Conservation (phyloP, 2,888 invertebrate species). For the Meiosimyza decipiens region DNA sequence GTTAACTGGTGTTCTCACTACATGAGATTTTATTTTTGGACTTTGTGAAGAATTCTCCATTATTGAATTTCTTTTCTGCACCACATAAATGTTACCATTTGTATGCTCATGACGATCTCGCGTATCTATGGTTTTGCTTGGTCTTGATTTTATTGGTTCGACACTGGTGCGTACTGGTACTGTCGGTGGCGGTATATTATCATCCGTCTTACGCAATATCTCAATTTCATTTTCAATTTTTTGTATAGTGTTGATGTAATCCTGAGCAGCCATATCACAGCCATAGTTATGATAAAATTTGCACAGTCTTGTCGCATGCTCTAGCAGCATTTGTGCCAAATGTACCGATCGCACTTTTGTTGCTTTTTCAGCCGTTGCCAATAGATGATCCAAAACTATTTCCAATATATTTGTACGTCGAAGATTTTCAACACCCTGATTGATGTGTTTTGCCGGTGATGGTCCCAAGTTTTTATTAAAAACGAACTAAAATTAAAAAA, state of each 20-base stretch:
- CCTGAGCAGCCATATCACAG: constrained; percentile 70
- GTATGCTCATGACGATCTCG: neutral
- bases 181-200: constrained; percentile 48
- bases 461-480: constrained; percentile 48
- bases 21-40: neutral
- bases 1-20: neutral
- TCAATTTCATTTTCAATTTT: constrained; percentile 68
- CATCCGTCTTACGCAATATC: constrained; percentile 54
- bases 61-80: too few species aligned
- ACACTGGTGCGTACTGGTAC: constrained; percentile 54
- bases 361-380: constrained; percentile 76
- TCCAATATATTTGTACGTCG: constrained; percentile 74
- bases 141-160: constrained; percentile 47
- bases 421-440: constrained; percentile 69
- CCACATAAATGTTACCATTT: too few species aligned
- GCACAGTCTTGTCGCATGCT: constrained; percentile 77
- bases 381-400: constrained; percentile 78
- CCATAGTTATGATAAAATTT: constrained; percentile 72
- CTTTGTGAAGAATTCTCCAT: too few species aligned
- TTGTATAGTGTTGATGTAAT: constrained; percentile 70
- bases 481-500: constrained; percentile 48
- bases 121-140: constrained; percentile 13
- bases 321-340: constrained; percentile 76
- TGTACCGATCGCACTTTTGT: constrained; percentile 72
- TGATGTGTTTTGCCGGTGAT: constrained; percentile 48